Conservation (phyloP, 2,888 invertebrate genomes). For the Odontocerum albicorne region DNA sequence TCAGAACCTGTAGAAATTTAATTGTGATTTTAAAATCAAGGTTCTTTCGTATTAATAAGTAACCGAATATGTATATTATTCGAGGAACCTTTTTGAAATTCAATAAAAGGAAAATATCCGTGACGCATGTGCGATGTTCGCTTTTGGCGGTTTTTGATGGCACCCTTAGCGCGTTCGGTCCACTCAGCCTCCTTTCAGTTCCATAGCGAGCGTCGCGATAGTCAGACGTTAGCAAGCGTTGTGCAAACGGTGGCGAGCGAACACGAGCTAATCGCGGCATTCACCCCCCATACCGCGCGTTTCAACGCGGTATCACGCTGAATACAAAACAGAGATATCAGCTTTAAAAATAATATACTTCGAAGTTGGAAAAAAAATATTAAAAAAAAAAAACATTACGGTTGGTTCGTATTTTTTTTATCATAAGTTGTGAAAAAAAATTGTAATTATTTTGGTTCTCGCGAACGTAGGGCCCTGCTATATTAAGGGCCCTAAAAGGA, state of each 20-base stretch:
- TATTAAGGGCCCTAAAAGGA: not conserved
- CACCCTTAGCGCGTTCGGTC: conserved; percentile 19
- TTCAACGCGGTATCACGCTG: not conserved
- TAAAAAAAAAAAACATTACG: not conserved
- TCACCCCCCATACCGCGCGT: not conserved
- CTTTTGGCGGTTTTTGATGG: not conserved
- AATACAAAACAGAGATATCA: not conserved
- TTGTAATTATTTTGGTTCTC: not conserved
- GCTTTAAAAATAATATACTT: not conserved
- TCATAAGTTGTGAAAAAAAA: not conserved
- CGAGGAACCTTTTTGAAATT: no score
- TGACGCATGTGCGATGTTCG: not conserved
- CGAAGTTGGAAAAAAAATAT: not conserved
- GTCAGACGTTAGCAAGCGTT: conserved; percentile 7
- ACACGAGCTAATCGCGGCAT: no score
- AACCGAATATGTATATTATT: no score
- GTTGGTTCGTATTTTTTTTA: not conserved
- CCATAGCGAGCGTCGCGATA: conserved; percentile 13
- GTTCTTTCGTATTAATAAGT: no score
- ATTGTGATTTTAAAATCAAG: no score
- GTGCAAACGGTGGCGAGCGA: no score
- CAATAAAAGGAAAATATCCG: no score
- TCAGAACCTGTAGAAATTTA: no score
- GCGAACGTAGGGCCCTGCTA: not conserved
- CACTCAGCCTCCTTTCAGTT: conserved; percentile 24